These are phyloP conservation scores for Epicauta chinensis DNA, from an alignment of 1,140 invertebrate genomes.

Conservation along the genomic window DNA sequence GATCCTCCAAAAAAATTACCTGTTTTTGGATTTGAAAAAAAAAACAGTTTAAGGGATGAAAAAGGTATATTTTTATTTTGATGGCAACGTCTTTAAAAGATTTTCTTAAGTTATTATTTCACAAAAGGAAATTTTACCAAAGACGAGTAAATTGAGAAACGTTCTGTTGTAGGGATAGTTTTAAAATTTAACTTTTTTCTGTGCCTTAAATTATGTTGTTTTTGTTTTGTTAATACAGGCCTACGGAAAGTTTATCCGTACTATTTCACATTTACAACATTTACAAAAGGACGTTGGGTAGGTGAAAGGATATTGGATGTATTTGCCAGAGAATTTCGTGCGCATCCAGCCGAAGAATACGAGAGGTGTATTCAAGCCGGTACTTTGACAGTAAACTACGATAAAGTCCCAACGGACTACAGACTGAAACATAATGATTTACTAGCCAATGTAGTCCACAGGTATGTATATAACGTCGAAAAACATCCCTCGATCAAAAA, in stretches of 20 bases:
- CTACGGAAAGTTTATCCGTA: constrained; percentile 98
- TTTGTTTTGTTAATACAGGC: constrained; percentile 54
- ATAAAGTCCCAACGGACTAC: constrained; percentile 87
- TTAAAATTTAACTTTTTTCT: no score
- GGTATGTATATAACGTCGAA: constrained; percentile 64
- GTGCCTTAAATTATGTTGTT: no score
- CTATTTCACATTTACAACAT: constrained; percentile 95
- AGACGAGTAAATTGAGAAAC: no score
- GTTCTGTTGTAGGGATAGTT: no score
- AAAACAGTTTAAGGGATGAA: no score
- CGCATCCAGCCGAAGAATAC: constrained; percentile 87
- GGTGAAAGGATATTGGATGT: constrained; percentile 92
- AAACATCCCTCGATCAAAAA: no score
- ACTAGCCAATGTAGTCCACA: constrained; percentile 91
- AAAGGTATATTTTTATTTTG: no score
- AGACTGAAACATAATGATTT: constrained; percentile 90
- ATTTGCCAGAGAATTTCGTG: constrained; percentile 88
- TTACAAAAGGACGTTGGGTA: constrained; percentile 96
- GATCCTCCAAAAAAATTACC: no score
- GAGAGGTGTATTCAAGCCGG: constrained; percentile 86
- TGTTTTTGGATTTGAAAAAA: no score
- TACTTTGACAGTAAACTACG: constrained; percentile 90
- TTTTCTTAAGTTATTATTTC: no score
- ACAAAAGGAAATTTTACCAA: no score
- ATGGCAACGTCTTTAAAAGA: no score